Evolutionary conservation across 2,888 invertebrate genomes (phyloP).

Genomic region (Sussaba pulchella): DNA sequence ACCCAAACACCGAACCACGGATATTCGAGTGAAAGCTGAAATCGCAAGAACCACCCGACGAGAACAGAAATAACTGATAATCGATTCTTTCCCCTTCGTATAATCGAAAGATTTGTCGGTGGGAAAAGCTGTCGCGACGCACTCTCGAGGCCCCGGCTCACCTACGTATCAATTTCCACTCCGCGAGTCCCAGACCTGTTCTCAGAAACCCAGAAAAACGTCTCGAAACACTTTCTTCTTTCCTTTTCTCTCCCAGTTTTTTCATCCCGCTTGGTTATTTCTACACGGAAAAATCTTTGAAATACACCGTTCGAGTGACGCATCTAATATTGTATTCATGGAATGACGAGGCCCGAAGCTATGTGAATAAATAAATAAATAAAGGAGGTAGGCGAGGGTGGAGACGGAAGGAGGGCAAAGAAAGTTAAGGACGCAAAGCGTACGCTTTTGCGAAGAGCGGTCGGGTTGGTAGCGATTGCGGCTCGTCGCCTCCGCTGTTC

Average conservation of each 20-base stretch:
- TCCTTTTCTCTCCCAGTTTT: slow-evolving; percentile 13
- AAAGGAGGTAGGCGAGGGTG: slow-evolving; percentile 66
- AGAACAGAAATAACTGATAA: slow-evolving; percentile 28
- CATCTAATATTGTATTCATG: slow-evolving; percentile 78
- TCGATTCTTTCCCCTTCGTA: slow-evolving; percentile 22
- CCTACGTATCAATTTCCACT: slow-evolving; percentile 51
- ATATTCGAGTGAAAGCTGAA: background rate
- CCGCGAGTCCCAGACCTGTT: slow-evolving; percentile 41
- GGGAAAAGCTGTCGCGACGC: slow-evolving; percentile 12
- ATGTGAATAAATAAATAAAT: slow-evolving; percentile 81
- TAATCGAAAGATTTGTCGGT: slow-evolving; percentile 44
- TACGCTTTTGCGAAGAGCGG: slow-evolving; percentile 44
- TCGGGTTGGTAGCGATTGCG: slow-evolving; percentile 55
- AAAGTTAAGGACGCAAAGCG: slow-evolving; percentile 50
- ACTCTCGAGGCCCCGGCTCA: background rate
- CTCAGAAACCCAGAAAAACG: slow-evolving; percentile 53
- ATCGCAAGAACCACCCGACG: background rate
- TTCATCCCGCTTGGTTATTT: slow-evolving; percentile 28
- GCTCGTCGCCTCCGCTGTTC: slow-evolving; percentile 35
- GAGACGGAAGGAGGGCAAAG: slow-evolving; percentile 34
- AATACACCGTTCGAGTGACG: slow-evolving; percentile 46
- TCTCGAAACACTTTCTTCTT: slow-evolving; percentile 23
- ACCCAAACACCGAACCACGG: background rate
- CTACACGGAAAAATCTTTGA: slow-evolving; percentile 54
- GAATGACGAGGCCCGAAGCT: slow-evolving; percentile 75